phyloP scores from a whole-genome alignment of 2,888 invertebrate genomes.

The Crematogaster levior region DNA sequence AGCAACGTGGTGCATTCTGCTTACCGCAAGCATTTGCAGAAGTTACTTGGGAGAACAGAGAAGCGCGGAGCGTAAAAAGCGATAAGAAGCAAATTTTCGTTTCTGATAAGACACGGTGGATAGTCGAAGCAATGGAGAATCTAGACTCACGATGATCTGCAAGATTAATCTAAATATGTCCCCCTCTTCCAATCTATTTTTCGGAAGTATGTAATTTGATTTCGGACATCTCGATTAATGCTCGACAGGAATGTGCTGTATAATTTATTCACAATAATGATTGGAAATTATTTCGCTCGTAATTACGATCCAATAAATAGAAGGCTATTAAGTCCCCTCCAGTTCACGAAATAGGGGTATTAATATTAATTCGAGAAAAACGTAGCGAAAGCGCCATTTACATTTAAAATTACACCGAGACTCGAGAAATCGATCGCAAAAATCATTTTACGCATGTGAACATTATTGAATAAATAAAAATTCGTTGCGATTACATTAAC shows the following conservation, averaged over 20 bases:
- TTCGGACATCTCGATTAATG: constrained; percentile 6
- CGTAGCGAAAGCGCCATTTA: too few relatives aligned
- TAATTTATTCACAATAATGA: constrained; percentile 31
- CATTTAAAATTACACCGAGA: neutral
- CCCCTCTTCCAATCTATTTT: neutral
- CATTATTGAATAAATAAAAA: constrained; percentile 25
- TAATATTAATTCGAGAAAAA: constrained; percentile 1
- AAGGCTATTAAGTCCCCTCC: constrained; percentile 2
- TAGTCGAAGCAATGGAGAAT: neutral
- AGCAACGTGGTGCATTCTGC: constrained; percentile 15
- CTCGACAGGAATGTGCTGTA: neutral
- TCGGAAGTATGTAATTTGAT: neutral
- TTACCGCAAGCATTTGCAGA: constrained; percentile 18
- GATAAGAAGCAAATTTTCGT: constrained; percentile 13
- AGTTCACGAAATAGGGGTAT: neutral
- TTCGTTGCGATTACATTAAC: constrained; percentile 37
- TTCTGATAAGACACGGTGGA: constrained; percentile 8
- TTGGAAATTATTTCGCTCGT: constrained; percentile 5
- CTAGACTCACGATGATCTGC: constrained; percentile 5
- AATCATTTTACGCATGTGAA: neutral
- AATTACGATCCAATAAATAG: constrained; percentile 20
- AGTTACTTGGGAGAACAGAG: neutral
- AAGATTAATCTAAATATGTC: constrained; percentile 15
- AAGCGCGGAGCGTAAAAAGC: neutral
- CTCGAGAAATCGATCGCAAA: constrained; percentile 9